These are phyloP conservation scores for Syrista parreyssii DNA, from an alignment of 2,888 invertebrate genomes.

Conservation along the genomic window DNA sequence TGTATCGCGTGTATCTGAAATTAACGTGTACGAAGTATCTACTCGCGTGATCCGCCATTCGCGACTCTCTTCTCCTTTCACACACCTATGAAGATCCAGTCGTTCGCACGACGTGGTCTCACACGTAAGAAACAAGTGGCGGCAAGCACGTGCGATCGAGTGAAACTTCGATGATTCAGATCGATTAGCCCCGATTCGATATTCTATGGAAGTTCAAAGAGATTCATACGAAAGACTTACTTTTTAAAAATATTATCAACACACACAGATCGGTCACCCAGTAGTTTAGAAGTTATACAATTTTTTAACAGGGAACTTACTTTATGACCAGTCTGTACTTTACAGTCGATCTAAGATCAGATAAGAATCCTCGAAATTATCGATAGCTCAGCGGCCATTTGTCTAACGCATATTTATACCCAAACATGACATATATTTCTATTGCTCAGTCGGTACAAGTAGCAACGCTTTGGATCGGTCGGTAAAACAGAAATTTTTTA, in stretches of 20 bases:
- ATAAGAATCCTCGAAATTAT: no score
- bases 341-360: neutral
- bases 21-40: neutral
- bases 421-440: no score
- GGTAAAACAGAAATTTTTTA: neutral
- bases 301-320: neutral
- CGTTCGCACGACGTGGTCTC: neutral
- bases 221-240: neutral
- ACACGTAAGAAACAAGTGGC: neutral
- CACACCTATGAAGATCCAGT: neutral
- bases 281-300: neutral
- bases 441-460: no score
- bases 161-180: slow-evolving; percentile 25
- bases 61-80: neutral
- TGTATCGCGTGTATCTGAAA: slow-evolving; percentile 20
- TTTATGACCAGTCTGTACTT: neutral
- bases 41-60: neutral
- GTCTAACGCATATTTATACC: no score
- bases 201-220: neutral
- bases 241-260: neutral
- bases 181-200: slow-evolving; percentile 15
- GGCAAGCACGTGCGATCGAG: slow-evolving; percentile 20
- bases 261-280: neutral
- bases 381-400: no score
- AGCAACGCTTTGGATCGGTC: neutral